phyloP scores from a whole-genome alignment of 2,888 invertebrate species.

The Ornithoptera priamus region DNA sequence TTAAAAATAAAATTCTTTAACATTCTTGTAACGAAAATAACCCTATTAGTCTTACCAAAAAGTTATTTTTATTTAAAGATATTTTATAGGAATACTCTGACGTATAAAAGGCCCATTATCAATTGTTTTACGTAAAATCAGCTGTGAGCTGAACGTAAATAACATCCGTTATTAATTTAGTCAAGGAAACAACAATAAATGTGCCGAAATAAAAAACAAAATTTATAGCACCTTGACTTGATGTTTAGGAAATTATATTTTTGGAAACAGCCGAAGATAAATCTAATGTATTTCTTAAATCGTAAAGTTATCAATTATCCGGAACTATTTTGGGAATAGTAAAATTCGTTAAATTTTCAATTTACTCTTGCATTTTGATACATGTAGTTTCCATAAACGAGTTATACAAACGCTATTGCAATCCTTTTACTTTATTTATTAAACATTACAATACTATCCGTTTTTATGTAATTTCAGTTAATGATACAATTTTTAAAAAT shows the following conservation, averaged over 20 bases:
- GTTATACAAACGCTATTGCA: no score
- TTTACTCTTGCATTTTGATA: not conserved
- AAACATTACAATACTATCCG: no score
- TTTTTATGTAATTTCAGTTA: no score
- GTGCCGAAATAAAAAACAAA: slow-evolving; percentile 17
- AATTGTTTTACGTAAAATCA: slow-evolving; percentile 13
- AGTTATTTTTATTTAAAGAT: not conserved
- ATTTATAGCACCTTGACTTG: slow-evolving; percentile 10
- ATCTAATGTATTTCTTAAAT: not conserved
- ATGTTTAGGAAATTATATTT: slow-evolving; percentile 13
- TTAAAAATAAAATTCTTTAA: no score
- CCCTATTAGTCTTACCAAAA: no score
- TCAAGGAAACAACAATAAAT: slow-evolving; percentile 23
- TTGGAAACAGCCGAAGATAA: slow-evolving; percentile 16
- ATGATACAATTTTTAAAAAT: no score
- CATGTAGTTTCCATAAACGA: not conserved
- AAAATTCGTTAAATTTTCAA: not conserved
- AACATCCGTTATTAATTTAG: slow-evolving; percentile 16
- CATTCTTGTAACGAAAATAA: no score
- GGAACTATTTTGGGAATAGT: not conserved
- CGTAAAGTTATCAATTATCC: not conserved
- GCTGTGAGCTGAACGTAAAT: slow-evolving; percentile 9
- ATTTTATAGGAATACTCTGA: not conserved
- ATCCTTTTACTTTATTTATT: no score
- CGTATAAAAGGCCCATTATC: not conserved